Evolutionary conservation across 2,888 invertebrate genomes (phyloP).

Genomic region (Hypomecis atomaria): DNA sequence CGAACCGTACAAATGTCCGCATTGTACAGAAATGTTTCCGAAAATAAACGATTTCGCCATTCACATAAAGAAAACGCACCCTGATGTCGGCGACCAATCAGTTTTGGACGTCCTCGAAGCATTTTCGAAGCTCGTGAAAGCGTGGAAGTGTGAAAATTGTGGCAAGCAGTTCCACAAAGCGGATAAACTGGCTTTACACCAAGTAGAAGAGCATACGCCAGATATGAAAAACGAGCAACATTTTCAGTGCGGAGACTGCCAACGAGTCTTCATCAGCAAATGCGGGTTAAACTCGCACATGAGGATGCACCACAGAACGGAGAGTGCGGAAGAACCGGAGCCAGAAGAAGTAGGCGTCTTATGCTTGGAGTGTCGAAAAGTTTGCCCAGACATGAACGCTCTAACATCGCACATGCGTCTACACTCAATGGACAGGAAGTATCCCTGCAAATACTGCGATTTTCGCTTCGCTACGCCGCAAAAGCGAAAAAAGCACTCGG

Average conservation of each 20-base stretch:
- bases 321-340: conserved; percentile 58
- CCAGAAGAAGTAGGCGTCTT: conserved; percentile 64
- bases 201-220: conserved; percentile 70
- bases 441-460: conserved; percentile 77
- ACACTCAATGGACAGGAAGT: conserved; percentile 73
- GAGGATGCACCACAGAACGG: conserved; percentile 69
- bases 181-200: conserved; percentile 73
- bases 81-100: conserved; percentile 70
- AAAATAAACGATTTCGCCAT: conserved; percentile 74
- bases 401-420: conserved; percentile 73
- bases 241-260: conserved; percentile 73
- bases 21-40: conserved; percentile 65
- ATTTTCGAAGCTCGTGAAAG: conserved; percentile 71
- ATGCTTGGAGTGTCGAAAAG: conserved; percentile 76
- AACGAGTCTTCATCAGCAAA: conserved; percentile 72
- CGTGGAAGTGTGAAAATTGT: conserved; percentile 82
- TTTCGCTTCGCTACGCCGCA: conserved; percentile 75
- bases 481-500: conserved; percentile 70
- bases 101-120: conserved; percentile 75
- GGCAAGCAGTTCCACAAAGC: conserved; percentile 74
- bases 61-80: conserved; percentile 72
- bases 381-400: conserved; percentile 72
- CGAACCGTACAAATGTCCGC: conserved; percentile 69
- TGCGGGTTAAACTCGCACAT: conserved; percentile 73
- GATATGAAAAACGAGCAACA: conserved; percentile 67